phyloP scores from a whole-genome alignment of 2,888 invertebrate genomes.

The Polyploca ridens region DNA sequence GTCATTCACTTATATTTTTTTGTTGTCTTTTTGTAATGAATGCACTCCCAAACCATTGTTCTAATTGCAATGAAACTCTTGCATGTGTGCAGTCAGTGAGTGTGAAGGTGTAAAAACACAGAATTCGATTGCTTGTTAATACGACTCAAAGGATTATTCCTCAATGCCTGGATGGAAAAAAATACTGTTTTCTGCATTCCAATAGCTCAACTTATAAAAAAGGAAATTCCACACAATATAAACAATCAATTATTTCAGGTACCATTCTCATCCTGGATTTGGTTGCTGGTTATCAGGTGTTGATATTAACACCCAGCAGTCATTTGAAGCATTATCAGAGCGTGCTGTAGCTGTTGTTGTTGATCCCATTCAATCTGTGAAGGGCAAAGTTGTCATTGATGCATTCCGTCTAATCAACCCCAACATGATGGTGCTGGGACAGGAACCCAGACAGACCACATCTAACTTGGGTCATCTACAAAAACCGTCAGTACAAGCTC shows the following conservation, averaged over 20 bases:
- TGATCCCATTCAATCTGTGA: slow-evolving; percentile 99
- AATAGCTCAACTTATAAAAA: too few species aligned
- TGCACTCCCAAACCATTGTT: too few species aligned
- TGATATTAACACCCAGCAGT: slow-evolving; percentile 99
- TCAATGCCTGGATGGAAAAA: too few species aligned
- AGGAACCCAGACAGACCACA: slow-evolving; percentile 99
- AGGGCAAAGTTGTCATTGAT: slow-evolving; percentile 99
- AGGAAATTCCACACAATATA: neutral
- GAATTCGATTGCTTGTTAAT: too few species aligned
- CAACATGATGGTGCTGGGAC: slow-evolving; percentile 99
- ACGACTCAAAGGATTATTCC: too few species aligned
- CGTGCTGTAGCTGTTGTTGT: slow-evolving; percentile 99
- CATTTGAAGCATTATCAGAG: slow-evolving; percentile 99
- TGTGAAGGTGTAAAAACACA: too few species aligned
- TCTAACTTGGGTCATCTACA: slow-evolving; percentile 99
- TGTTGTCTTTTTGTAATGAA: too few species aligned
- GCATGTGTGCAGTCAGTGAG: too few species aligned
- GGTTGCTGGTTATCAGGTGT: slow-evolving; percentile 99
- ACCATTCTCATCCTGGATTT: slow-evolving; percentile 99
- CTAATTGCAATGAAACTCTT: too few species aligned
- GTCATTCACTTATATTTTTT: too few species aligned
- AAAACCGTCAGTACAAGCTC: slow-evolving; percentile 99
- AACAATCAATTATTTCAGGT: slow-evolving; percentile 77
- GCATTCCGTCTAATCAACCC: slow-evolving; percentile 99
- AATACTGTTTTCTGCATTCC: too few species aligned